These are phyloP conservation scores for Drosophila tristis DNA, from an alignment of 1,140 invertebrate genomes.

Conservation along the genomic window DNA sequence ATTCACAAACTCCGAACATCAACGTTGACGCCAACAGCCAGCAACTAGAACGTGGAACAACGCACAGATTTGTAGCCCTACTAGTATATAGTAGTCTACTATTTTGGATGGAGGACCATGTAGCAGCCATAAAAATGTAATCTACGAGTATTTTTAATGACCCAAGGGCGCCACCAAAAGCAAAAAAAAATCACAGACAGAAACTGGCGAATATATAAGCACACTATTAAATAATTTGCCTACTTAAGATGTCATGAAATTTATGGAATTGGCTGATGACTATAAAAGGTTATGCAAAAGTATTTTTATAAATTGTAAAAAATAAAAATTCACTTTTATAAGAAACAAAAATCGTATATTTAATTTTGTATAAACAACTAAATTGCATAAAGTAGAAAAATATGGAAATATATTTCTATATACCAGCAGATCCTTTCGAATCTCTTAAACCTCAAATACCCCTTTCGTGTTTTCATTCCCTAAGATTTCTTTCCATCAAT, in stretches of 20 bases:
- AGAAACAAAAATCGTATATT: too few species aligned
- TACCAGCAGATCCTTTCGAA: too few species aligned
- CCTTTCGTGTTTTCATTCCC: too few species aligned
- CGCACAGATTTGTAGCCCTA: slow-evolving; percentile 40
- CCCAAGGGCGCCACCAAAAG: slow-evolving; percentile 23
- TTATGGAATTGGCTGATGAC: slow-evolving; percentile 4
- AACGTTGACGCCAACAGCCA: slow-evolving; percentile 38
- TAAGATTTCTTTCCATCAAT: too few species aligned
- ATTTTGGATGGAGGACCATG: slow-evolving; percentile 29
- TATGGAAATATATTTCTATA: too few species aligned
- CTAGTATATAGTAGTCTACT: slow-evolving; percentile 7
- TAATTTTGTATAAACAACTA: too few species aligned
- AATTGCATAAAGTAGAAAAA: too few species aligned
- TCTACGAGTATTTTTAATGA: slow-evolving; percentile 50
- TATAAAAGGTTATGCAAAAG: slow-evolving; percentile 3
- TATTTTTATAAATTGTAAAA: slow-evolving; percentile 1
- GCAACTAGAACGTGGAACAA: slow-evolving; percentile 18
- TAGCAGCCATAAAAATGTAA: slow-evolving; percentile 52
- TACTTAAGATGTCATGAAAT: slow-evolving; percentile 20
- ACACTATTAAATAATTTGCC: slow-evolving; percentile 12
- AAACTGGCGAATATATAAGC: slow-evolving; percentile 1
- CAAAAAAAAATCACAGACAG: slow-evolving; percentile 18
- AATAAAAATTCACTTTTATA: too few species aligned
- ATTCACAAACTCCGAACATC: slow-evolving; percentile 49
- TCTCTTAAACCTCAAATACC: too few species aligned